Evolutionary conservation across 2,797 vertebrate genomes (phyloP).

Genomic region (Tangara arthus): DNA sequence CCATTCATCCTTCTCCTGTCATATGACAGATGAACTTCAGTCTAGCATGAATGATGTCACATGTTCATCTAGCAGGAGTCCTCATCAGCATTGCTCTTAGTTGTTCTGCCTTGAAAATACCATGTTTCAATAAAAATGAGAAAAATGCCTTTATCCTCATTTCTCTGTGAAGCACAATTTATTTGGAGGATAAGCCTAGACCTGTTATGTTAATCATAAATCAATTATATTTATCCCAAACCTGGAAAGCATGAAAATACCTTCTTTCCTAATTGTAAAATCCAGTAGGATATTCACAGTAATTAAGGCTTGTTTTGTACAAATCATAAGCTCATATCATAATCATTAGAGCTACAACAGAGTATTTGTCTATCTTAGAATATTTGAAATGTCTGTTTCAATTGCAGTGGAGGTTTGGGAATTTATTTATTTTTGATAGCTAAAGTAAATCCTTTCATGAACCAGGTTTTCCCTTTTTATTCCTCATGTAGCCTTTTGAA

Average conservation of each 20-base stretch:
- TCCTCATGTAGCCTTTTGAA: conserved; percentile 25
- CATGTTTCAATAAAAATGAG: conserved; percentile 54
- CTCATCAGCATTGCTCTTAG: neutral
- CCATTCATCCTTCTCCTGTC: neutral
- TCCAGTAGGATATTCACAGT: conserved; percentile 57
- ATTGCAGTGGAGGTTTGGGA: conserved; percentile 16
- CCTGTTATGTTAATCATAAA: conserved; percentile 69
- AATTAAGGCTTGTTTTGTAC: conserved; percentile 57
- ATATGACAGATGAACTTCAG: conserved; percentile 8
- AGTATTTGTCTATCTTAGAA: conserved; percentile 22
- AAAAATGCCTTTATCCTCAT: conserved; percentile 63
- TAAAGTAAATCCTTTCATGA: conserved; percentile 59
- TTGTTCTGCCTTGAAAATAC: conserved; percentile 28
- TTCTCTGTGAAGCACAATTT: conserved; percentile 68
- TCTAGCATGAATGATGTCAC: neutral
- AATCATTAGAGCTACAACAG: conserved; percentile 27
- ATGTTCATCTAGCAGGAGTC: neutral
- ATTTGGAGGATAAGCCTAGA: conserved; percentile 58
- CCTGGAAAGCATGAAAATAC: conserved; percentile 59
- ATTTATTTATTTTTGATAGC: conserved; percentile 39
- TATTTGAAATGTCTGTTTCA: conserved; percentile 53
- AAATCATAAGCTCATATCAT: conserved; percentile 43
- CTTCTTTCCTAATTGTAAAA: conserved; percentile 62
- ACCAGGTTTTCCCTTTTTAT: conserved; percentile 50
- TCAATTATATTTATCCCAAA: conserved; percentile 68